A percentile compares a stretch with the other conserved stretches of the same genome.
Evolutionary conservation across 2,113 vertebrate genomes (phyloP).

Genomic region (Hyla sarda): DNA sequence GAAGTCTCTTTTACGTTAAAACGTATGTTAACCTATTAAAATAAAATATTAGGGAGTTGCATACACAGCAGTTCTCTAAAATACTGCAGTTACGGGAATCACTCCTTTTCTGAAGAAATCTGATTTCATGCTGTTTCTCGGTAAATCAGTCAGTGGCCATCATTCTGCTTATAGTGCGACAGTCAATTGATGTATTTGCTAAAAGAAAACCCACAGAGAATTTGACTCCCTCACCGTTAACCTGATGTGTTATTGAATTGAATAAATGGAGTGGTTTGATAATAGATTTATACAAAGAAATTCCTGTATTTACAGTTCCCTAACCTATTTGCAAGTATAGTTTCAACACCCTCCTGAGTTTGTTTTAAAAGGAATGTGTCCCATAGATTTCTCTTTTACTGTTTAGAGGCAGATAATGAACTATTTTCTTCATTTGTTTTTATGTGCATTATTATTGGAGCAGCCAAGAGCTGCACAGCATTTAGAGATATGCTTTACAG

Average conservation of each 20-base stretch:
- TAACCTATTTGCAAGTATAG: background rate
- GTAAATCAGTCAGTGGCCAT: background rate
- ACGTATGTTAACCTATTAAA: background rate
- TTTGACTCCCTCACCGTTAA: background rate
- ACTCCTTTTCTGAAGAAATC: background rate
- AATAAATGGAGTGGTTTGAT: background rate
- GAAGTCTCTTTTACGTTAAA: background rate
- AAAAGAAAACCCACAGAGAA: background rate
- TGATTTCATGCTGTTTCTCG: background rate
- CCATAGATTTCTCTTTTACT: too few species aligned
- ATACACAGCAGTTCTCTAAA: conserved; percentile 11
- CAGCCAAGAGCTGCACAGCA: too few species aligned
- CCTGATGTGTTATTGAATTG: background rate
- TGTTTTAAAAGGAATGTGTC: background rate
- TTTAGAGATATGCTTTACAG: too few species aligned
- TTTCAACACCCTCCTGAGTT: background rate
- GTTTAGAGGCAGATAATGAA: too few species aligned
- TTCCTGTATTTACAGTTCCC: background rate
- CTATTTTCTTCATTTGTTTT: too few species aligned
- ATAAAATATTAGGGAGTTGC: background rate
- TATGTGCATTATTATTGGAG: too few species aligned
- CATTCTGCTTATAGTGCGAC: background rate
- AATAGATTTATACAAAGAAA: background rate
- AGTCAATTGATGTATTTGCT: background rate
- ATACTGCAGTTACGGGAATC: background rate